Conservation (phyloP, 2,888 invertebrate genomes). For the Ptilodon capucinus region DNA sequence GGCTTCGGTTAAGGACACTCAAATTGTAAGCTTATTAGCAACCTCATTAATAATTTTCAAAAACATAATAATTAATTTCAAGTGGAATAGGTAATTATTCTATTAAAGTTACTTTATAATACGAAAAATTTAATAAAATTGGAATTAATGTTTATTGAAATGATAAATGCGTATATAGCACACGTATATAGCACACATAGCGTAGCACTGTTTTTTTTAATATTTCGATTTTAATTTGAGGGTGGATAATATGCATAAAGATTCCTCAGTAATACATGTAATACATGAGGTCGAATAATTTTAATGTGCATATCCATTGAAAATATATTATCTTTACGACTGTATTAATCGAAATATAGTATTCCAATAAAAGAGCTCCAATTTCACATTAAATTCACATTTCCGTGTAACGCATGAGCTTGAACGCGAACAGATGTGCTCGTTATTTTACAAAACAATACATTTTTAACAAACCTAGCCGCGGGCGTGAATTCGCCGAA, state of each 20-base stretch:
- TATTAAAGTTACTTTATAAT: no score
- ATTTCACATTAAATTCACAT: slow-evolving; percentile 44
- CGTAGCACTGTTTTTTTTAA: no score
- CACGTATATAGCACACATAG: no score
- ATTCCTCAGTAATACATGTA: slow-evolving; percentile 1
- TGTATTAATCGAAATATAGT: slow-evolving; percentile 46
- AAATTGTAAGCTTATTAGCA: background rate
- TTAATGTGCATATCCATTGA: slow-evolving; percentile 11
- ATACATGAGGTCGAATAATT: background rate
- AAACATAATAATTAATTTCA: no score
- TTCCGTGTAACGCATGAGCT: slow-evolving; percentile 37
- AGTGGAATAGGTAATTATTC: no score
- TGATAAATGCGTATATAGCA: no score
- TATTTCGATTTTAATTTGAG: no score
- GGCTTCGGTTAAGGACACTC: background rate
- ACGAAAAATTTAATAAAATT: no score
- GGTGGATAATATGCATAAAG: background rate
- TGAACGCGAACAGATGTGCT: slow-evolving; percentile 36
- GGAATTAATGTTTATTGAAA: no score
- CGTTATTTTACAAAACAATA: slow-evolving; percentile 49
- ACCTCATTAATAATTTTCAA: background rate
- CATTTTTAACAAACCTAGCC: slow-evolving; percentile 46
- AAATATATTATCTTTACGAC: slow-evolving; percentile 19
- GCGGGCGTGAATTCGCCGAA: slow-evolving; percentile 30
- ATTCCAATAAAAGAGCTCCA: slow-evolving; percentile 43